These are phyloP conservation scores for Chrysolina haemoptera DNA, from an alignment of 2,888 invertebrate genomes.

Conservation along the genomic window DNA sequence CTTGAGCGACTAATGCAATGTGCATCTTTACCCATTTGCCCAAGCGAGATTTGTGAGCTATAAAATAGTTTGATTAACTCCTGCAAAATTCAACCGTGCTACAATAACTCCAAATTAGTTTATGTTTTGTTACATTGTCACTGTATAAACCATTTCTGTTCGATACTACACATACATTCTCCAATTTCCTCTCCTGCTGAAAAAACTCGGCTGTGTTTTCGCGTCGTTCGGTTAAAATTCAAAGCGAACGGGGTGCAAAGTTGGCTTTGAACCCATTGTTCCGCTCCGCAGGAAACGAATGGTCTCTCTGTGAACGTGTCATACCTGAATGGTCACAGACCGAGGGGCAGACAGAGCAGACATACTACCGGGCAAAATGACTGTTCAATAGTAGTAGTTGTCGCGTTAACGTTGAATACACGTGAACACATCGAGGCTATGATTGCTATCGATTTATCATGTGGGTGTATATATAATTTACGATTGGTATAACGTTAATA, in stretches of 20 bases:
- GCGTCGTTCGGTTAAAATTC: background rate
- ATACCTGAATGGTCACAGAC: slow-evolving; percentile 12
- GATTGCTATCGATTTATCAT: slow-evolving; percentile 44
- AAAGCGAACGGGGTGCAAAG: slow-evolving; percentile 22
- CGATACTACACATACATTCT: background rate
- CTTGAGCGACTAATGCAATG: background rate
- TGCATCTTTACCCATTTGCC: background rate
- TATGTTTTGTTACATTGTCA: background rate
- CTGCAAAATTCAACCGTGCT: background rate
- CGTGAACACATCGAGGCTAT: slow-evolving; percentile 32
- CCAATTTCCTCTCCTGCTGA: background rate
- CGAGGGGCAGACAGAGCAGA: background rate
- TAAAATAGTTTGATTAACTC: slow-evolving; percentile 3
- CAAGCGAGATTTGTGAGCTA: background rate
- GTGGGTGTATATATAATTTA: slow-evolving; percentile 46
- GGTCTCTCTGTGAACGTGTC: background rate
- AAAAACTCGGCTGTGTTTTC: background rate
- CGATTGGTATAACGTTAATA: slow-evolving; percentile 41
- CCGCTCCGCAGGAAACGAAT: slow-evolving; percentile 20
- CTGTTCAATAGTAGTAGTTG: slow-evolving; percentile 31
- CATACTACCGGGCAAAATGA: slow-evolving; percentile 7
- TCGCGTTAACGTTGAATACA: slow-evolving; percentile 34
- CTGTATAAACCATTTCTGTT: background rate
- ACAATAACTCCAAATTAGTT: background rate
- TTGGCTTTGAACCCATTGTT: slow-evolving; percentile 27